Percentiles rank a stretch among this genome's conserved stretches.
These are phyloP conservation scores for Zosterops borbonicus DNA, from an alignment of 2,113 vertebrate genomes.

Conservation along the genomic window DNA sequence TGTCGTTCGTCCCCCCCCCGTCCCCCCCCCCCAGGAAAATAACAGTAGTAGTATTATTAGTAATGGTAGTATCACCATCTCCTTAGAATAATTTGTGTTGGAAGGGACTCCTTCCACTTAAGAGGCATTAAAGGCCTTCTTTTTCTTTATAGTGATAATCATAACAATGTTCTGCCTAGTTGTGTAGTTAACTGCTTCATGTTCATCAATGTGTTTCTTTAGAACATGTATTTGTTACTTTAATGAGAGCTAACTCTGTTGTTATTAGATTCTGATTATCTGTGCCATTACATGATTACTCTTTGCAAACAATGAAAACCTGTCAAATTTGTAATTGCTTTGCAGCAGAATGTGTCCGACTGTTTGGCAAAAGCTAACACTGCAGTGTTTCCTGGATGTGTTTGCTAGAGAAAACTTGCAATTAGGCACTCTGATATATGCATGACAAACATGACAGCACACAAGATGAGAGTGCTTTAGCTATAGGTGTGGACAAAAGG, in stretches of 20 bases:
- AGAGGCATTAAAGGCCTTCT: neutral
- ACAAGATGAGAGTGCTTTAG: neutral
- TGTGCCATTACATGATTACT: neutral
- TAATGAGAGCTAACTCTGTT: neutral
- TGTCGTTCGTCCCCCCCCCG: too few species aligned
- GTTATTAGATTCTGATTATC: neutral
- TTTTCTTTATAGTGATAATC: neutral
- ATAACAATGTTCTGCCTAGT: neutral
- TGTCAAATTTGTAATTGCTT: constrained; percentile 28
- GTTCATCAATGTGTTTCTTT: neutral
- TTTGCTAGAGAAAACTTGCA: neutral
- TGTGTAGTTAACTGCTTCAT: neutral
- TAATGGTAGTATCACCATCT: fast-evolving
- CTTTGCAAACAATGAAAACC: constrained; percentile 18
- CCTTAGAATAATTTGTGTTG: neutral
- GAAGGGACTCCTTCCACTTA: neutral
- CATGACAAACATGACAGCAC: neutral
- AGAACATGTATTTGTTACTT: neutral
- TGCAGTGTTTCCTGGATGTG: neutral
- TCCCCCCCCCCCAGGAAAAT: too few species aligned
- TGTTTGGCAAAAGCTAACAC: neutral
- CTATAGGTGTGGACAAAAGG: neutral
- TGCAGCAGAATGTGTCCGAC: neutral
- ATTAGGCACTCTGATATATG: neutral
- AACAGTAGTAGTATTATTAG: neutral